A percentile compares a stretch with the other conserved stretches of the same genome.
These are phyloP conservation scores for Branchipolynoe longqiensis DNA, from an alignment of 2,888 invertebrate species.

Conservation along the genomic window DNA sequence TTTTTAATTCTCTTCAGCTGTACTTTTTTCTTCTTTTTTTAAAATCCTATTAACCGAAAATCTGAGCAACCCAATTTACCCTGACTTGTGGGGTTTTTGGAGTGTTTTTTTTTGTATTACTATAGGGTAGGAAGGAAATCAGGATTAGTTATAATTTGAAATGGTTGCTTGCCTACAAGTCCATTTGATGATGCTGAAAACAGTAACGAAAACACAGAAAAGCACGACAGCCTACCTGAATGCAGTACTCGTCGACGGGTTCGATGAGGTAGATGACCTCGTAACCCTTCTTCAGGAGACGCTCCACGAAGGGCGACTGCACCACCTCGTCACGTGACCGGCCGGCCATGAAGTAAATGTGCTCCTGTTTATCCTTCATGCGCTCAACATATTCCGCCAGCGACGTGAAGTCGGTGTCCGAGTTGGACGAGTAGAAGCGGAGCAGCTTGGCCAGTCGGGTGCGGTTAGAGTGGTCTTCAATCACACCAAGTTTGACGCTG, in stretches of 20 bases:
- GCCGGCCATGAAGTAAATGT: slow-evolving; percentile 98
- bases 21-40: too few relatives aligned
- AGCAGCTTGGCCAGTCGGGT: slow-evolving; percentile 97
- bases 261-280: slow-evolving; percentile 94
- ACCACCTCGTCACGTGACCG: slow-evolving; percentile 94
- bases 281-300: slow-evolving; percentile 94
- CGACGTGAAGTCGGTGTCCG: slow-evolving; percentile 86
- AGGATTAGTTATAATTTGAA: too few relatives aligned
- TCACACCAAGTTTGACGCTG: slow-evolving; percentile 95
- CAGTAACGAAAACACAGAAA: too few relatives aligned
- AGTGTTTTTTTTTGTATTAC: too few relatives aligned
- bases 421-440: slow-evolving; percentile 91
- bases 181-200: too few relatives aligned
- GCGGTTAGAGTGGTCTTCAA: slow-evolving; percentile 98
- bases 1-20: too few relatives aligned
- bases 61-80: too few relatives aligned
- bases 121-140: too few relatives aligned
- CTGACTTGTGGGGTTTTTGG: too few relatives aligned
- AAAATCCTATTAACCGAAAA: too few relatives aligned
- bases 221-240: too few relatives aligned
- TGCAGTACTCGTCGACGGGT: slow-evolving; percentile 98
- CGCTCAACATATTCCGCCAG: slow-evolving; percentile 94
- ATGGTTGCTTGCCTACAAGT: too few relatives aligned
- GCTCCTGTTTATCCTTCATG: slow-evolving; percentile 96
- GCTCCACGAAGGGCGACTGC: slow-evolving; percentile 95